Conservation (phyloP, 1,140 invertebrate genomes). For the Armadillidium nasatum region DNA sequence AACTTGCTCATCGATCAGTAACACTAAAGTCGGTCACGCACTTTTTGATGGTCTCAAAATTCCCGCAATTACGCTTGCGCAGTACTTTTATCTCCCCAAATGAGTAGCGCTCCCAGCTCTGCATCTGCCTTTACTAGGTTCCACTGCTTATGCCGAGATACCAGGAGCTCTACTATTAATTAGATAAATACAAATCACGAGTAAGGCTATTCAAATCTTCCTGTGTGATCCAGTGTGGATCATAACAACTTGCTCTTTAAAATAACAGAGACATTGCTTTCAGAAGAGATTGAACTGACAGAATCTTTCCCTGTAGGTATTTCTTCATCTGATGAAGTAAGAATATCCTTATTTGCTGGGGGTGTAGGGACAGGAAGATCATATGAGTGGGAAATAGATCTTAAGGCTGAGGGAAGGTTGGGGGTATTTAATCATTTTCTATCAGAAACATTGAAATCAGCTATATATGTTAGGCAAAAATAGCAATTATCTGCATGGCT, state of each 20-base stretch:
- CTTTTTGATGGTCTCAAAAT: no score
- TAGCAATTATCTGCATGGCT: conserved; percentile 17
- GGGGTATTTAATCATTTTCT: neutral
- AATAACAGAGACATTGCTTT: neutral
- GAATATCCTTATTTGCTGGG: conserved; percentile 17
- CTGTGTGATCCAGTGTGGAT: no score
- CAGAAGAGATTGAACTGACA: conserved; percentile 29
- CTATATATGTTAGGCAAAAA: conserved; percentile 16
- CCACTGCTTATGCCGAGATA: conserved; percentile 28
- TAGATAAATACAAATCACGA: conserved; percentile 14
- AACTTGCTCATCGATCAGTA: no score
- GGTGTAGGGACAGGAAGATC: neutral
- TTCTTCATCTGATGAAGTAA: conserved; percentile 25
- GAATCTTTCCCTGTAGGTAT: conserved; percentile 24
- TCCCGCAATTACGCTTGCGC: no score
- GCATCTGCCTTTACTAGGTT: conserved; percentile 31
- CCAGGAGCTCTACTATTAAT: conserved; percentile 13
- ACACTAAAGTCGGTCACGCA: no score
- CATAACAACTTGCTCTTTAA: no score
- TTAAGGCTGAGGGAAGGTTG: conserved; percentile 17
- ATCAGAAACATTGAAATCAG: neutral
- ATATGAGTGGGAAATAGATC: conserved; percentile 7
- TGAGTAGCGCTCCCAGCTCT: no score
- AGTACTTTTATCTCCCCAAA: no score
- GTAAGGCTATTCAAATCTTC: conserved; percentile 11